A percentile compares a stretch with the other conserved stretches of the same genome.
Conservation (phyloP, 2,113 vertebrate species). For the Stigmatopora nigra region DNA sequence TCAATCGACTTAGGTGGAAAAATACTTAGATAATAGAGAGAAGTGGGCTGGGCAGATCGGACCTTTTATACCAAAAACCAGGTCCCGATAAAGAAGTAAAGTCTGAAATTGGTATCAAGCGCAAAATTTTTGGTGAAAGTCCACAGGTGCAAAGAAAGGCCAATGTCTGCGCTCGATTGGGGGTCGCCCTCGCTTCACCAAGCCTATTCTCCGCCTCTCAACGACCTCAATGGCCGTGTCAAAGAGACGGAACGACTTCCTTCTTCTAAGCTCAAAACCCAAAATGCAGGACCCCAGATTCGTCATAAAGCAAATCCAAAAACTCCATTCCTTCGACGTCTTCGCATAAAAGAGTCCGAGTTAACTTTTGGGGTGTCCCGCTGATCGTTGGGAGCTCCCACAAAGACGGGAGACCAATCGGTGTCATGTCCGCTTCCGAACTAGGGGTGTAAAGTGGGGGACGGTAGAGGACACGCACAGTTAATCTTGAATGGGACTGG, state of each 20-base stretch:
- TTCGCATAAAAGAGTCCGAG: neutral
- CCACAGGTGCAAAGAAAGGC: slow-evolving; percentile 64
- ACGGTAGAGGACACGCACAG: slow-evolving; percentile 23
- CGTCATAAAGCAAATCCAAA: neutral
- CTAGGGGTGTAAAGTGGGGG: slow-evolving; percentile 8
- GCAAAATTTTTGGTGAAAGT: slow-evolving; percentile 57
- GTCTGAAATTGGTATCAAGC: slow-evolving; percentile 60
- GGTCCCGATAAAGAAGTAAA: slow-evolving; percentile 36
- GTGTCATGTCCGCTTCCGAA: slow-evolving; percentile 45
- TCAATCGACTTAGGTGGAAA: too few relatives aligned
- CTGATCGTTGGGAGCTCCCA: slow-evolving; percentile 18
- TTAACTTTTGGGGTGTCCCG: neutral
- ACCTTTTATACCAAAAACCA: slow-evolving; percentile 17
- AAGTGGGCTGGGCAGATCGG: too few relatives aligned
- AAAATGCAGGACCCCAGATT: neutral
- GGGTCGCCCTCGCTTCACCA: slow-evolving; percentile 62
- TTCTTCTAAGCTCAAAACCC: neutral
- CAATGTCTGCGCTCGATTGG: slow-evolving; percentile 29
- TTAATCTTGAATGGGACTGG: slow-evolving; percentile 25
- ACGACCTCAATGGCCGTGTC: slow-evolving; percentile 64
- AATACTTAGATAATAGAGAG: too few relatives aligned
- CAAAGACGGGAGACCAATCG: slow-evolving; percentile 12
- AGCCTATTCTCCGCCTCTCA: slow-evolving; percentile 60
- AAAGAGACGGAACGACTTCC: slow-evolving; percentile 35
- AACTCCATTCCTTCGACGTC: neutral